phyloP scores from a whole-genome alignment of 2,888 invertebrate species.

The Allacma fusca region DNA sequence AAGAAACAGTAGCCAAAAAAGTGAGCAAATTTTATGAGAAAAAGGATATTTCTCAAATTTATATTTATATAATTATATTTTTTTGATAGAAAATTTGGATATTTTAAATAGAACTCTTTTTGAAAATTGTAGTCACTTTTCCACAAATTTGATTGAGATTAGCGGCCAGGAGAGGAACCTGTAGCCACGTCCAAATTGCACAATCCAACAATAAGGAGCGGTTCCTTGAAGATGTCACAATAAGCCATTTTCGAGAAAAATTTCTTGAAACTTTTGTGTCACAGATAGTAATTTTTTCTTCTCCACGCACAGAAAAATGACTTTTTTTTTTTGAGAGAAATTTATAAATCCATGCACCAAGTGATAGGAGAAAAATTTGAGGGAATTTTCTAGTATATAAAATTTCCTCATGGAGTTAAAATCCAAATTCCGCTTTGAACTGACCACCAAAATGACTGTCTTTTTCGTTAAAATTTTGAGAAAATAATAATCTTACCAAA shows the following conservation, averaged over 20 bases:
- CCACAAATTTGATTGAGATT: background rate
- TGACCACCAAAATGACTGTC: background rate
- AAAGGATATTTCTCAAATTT: background rate
- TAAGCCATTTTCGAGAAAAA: conserved; percentile 21
- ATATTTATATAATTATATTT: too few species aligned
- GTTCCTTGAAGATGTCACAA: conserved; percentile 22
- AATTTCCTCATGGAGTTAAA: background rate
- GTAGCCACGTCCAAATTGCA: background rate
- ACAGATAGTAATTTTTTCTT: background rate
- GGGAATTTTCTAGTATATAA: background rate
- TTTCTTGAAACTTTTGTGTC: background rate
- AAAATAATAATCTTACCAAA: conserved; percentile 56
- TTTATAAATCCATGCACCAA: background rate
- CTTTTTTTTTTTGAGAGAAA: background rate
- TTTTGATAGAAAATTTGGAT: too few species aligned
- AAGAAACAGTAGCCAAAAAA: conserved; percentile 6
- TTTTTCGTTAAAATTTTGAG: conserved; percentile 29
- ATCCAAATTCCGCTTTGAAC: background rate
- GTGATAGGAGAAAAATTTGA: background rate
- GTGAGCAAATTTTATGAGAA: conserved; percentile 22
- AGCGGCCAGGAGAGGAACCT: background rate
- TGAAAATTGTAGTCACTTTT: background rate
- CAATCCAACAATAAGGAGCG: background rate
- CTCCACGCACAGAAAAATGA: background rate
- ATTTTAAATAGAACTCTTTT: too few species aligned